Evolutionary conservation across 1,140 invertebrate genomes (phyloP), one percentile per base, ranked within the genome.

Genomic region (Maniola jurtina): DNA sequence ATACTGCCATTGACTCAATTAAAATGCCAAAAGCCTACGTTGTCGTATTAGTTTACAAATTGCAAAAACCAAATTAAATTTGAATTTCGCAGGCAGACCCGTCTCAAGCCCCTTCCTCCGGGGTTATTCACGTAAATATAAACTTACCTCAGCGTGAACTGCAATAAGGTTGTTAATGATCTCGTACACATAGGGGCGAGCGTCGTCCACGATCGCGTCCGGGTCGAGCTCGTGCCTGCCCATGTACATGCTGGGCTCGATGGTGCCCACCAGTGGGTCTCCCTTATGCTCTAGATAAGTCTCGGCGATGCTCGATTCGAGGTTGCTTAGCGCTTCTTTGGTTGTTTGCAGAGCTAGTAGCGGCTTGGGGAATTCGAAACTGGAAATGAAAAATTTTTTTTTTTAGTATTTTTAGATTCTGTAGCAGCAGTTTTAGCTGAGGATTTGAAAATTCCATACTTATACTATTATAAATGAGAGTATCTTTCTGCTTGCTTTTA

Each of bases 181-280:
- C 90, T 99, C 97, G 86, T 99, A 98, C 0, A 97, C 95, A 75
- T 99, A 99, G 0, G 96, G 96, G 52, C 96, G 91, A 1, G 98
- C 93, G 81, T 97, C 96, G 16, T 92, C 93, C 0, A 95, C 94
- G 64, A 94, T 92, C 64, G 94, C 92, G 72, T 95, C 94, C 4
- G 94, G 94, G 68, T 96, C 94, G 95, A 97, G 98, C 74, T 96
- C 95, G 81, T 98, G 96, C 48, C 94, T 92, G 0, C 97, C 97
- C 71, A 96, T 91, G 88, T 98, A 98, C 97, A 99, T 99, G 48
- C 96, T 97, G 3, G 96, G 96, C 90, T 99, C 98, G 69, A 99
- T 98, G 13, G 96, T 97, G 15, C 97, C 97, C 25, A 98, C 96
- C 0, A 98, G 90, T 5, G 97, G 97, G 91, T 99, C 97, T 56